Base-by-base conservation (phyloP, 1,140 invertebrate species). In the Vanessa atalanta region DNA sequence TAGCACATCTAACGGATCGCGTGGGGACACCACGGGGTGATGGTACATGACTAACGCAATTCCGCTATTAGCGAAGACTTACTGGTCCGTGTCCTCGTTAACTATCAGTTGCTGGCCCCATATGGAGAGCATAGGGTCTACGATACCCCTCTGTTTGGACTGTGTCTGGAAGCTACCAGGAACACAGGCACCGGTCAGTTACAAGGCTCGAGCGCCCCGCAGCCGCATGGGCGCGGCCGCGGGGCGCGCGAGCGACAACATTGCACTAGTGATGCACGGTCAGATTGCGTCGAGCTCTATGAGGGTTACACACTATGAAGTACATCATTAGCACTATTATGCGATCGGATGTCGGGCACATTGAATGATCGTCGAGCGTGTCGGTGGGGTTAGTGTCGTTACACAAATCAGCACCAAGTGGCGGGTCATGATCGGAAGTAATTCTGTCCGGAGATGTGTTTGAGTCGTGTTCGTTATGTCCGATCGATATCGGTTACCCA, bases 61-160 rank as follows among this genome's bases (percentile, higher is more conserved):
- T 83, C 79, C 81, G 83, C 82, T 81, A 83, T 82, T 79, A 80
- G 87, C 86, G 85, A 91, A 84, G 88, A 97, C 97, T 97, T 97
- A 98, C 97, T 97, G 97, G 94, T 97, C 96, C 86, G 97, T 97
- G 94, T 98, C 97, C 95, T 98, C 97, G 95, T 97, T 97, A 94
- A 98, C 96, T 95, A 98, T 97, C 94, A 98, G 96, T 96, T 98
- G 97, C 95, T 98, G 97, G 94, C 97, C 97, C 97, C 97, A 98
- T 95, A 98, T 98, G 94, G 96, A 97, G 94, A 98, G 97, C 97
- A 98, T 98, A 94, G 97, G 97, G 95, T 98, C 97, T 96, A 98
- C 96, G 95, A 98, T 97, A 95, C 97, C 97, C 95, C 97, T 97
- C 94, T 97, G 96, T 96, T 97, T 97, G 94, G 94, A 95, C 93